Percentiles rank a stretch among this genome's conserved stretches.
These are phyloP conservation scores for Drosophila miranda DNA, from an alignment of 1,140 invertebrate genomes.

Conservation along the genomic window DNA sequence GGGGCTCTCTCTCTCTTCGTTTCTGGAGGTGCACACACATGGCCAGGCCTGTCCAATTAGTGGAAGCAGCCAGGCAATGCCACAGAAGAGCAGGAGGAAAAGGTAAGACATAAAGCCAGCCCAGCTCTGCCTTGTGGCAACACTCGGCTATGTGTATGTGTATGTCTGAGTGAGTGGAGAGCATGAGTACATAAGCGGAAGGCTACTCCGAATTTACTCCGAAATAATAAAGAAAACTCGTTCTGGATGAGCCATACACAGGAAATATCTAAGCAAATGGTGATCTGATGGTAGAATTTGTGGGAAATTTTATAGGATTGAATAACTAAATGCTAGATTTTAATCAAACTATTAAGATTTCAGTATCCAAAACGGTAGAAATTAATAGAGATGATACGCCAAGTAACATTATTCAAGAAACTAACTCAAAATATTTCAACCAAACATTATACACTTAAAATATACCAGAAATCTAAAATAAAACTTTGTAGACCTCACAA, in stretches of 20 bases:
- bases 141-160: conserved; percentile 3
- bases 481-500: too few relatives aligned
- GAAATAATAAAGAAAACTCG: conserved; percentile 40
- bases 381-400: too few relatives aligned
- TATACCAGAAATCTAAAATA: too few relatives aligned
- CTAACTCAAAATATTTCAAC: too few relatives aligned
- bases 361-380: too few relatives aligned
- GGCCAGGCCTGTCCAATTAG: conserved; percentile 66
- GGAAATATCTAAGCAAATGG: background rate
- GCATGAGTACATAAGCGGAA: conserved; percentile 35
- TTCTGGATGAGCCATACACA: conserved; percentile 7
- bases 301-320: background rate
- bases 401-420: too few relatives aligned
- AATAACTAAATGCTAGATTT: too few relatives aligned
- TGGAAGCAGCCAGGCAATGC: conserved; percentile 50
- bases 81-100: conserved; percentile 34
- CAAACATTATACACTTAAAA: too few relatives aligned
- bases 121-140: conserved; percentile 9
- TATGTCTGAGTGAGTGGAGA: conserved; percentile 23
- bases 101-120: conserved; percentile 33
- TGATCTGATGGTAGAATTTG: background rate
- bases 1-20: conserved; percentile 1
- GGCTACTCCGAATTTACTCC: conserved; percentile 40
- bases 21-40: conserved; percentile 38
- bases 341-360: too few relatives aligned